Evolutionary conservation across 2,797 vertebrate genomes (phyloP).

Genomic region (Halcyon leucocephala): DNA sequence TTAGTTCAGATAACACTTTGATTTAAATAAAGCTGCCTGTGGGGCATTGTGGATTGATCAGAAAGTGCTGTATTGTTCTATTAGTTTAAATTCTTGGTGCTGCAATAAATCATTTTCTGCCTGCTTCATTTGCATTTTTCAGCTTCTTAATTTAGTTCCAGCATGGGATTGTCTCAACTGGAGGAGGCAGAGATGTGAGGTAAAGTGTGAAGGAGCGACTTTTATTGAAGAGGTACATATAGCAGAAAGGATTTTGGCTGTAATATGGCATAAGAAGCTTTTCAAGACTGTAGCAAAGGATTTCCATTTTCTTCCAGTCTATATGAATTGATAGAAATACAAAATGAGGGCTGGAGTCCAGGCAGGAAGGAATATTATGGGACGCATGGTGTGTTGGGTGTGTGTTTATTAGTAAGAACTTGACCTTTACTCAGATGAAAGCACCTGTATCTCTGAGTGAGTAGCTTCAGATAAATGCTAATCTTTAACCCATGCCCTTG

Average conservation of each 20-base stretch:
- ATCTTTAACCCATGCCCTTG: constrained; percentile 20
- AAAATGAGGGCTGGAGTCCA: constrained; percentile 44
- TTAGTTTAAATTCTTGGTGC: constrained; percentile 49
- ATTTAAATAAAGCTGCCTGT: constrained; percentile 65
- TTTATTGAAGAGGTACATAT: background rate
- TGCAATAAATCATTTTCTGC: constrained; percentile 53
- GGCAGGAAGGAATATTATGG: constrained; percentile 34
- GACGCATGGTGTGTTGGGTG: background rate
- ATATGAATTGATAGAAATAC: constrained; percentile 26
- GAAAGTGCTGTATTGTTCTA: constrained; percentile 11
- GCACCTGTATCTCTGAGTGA: background rate
- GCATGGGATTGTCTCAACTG: background rate
- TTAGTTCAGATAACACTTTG: constrained; percentile 70
- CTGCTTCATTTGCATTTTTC: constrained; percentile 41
- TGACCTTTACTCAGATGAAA: constrained; percentile 52
- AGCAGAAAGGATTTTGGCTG: constrained; percentile 16
- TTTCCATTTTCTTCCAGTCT: constrained; percentile 47
- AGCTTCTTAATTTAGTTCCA: constrained; percentile 60
- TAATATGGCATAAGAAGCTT: constrained; percentile 10
- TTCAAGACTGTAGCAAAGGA: constrained; percentile 48
- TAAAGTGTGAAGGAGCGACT: background rate
- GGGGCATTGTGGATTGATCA: constrained; percentile 37
- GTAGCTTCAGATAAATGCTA: constrained; percentile 48
- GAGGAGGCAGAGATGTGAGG: constrained; percentile 8
- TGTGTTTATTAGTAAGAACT: constrained; percentile 53